Conservation (phyloP, 2,797 vertebrate genomes). For the Melanogrammus aeglefinus region DNA sequence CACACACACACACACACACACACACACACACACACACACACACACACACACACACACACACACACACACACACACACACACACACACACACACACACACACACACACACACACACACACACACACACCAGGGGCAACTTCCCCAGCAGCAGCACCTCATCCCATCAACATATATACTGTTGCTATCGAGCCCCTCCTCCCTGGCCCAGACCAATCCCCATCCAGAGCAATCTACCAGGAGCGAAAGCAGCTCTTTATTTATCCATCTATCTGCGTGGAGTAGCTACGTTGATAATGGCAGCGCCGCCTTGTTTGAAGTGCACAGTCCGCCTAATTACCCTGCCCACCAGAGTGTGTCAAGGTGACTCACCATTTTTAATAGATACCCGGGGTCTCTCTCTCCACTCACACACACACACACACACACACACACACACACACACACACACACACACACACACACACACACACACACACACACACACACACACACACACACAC, state of each 20-base stretch:
- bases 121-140: neutral
- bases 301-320: conserved; percentile 68
- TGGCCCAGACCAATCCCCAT: neutral
- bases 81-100: too few relatives aligned
- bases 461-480: conserved; percentile 21
- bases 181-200: conserved; percentile 5
- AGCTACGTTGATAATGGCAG: conserved; percentile 63
- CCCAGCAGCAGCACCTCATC: conserved; percentile 22
- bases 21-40: neutral
- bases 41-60: neutral
- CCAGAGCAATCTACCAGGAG: conserved; percentile 33
- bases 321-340: conserved; percentile 73
- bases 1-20: neutral
- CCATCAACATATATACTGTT: conserved; percentile 7
- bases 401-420: conserved; percentile 31
- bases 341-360: conserved; percentile 73
- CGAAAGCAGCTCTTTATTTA: conserved; percentile 59
- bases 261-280: conserved; percentile 54
- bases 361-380: conserved; percentile 67
- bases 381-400: conserved; percentile 60
- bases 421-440: neutral
- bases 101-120: neutral
- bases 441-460: too few relatives aligned
- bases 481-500: neutral
- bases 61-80: neutral